Base-by-base conservation (phyloP, 2,113 vertebrate species). In the Indri indri region DNA sequence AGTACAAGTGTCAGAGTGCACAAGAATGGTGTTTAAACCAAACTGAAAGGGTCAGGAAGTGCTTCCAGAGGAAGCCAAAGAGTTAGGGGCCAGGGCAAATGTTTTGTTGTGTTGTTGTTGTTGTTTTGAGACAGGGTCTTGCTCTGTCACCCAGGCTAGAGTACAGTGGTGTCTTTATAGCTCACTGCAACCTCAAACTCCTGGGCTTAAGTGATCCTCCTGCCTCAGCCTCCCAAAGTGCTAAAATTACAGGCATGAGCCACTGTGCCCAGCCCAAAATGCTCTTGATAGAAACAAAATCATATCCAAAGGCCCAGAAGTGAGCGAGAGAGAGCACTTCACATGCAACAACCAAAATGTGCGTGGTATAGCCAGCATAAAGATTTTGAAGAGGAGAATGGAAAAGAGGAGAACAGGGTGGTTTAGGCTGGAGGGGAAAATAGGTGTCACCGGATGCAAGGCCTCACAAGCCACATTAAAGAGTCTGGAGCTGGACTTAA, bases 341-440 rank as follows among this genome's bases (percentile, higher is more conserved):
- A 2, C 3, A 7, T 9, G 1, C 32, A 52, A 61, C 32, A 74
- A 14, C 6, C 12, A 23, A 50, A 42, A 63, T 25, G 11, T 16
- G 5, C 7, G 9, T 27, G 34, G 20, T 59, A 12, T 1, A 47
- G 74, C 32, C 6, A 2, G 37, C 11, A 3, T 11, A 4, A 0
- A 66, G 13, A 68, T 23, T 89, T 37, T 13, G 47, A 88, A 42
- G n/a, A 10, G 6, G 61, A 73, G 10, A 40, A 61, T 25, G 59
- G 59, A 27, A 40, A 63, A 25, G 59, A 61, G 59, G 37, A 47
- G 30, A 40, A 54, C 5, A 54, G 52, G 52, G 52, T 18, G 5
- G 52, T 18, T 54, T 0, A 8, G 45, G 13, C 32, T 47, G 54
- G 14, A 34, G n/a, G 3, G 10, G 42, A 30, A 3, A 14, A 8